A percentile compares a stretch with the other conserved stretches of the same genome.
phyloP scores from a whole-genome alignment of 2,113 vertebrate species.

The Xiphophorus couchianus region DNA sequence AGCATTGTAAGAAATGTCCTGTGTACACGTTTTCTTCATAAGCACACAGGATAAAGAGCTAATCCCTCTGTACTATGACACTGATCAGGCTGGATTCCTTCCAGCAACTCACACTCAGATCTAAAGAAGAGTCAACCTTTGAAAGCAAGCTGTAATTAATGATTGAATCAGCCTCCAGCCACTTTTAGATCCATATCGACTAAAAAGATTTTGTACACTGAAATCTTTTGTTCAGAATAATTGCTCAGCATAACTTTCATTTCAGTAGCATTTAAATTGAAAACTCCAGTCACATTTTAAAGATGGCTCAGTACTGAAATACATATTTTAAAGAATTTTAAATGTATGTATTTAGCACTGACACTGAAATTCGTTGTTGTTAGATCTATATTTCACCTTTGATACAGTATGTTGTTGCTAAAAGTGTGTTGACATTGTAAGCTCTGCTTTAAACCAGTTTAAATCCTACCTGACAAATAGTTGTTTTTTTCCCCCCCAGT shows the following conservation, averaged over 20 bases:
- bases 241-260: neutral
- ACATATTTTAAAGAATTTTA: too few relatives aligned
- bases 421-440: too few relatives aligned
- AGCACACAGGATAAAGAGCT: conserved; percentile 53
- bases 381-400: too few relatives aligned
- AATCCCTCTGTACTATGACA: conserved; percentile 63
- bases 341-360: too few relatives aligned
- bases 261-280: too few relatives aligned
- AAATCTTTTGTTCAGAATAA: neutral
- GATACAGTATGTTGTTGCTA: too few relatives aligned
- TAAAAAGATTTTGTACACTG: conserved; percentile 30
- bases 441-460: too few relatives aligned
- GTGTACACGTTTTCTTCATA: conserved; percentile 54
- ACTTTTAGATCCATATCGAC: conserved; percentile 14
- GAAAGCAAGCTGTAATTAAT: conserved; percentile 58
- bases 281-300: too few relatives aligned
- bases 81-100: conserved; percentile 55
- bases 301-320: too few relatives aligned
- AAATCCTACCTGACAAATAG: too few relatives aligned
- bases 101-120: conserved; percentile 58
- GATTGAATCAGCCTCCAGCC: conserved; percentile 14
- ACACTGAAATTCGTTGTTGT: too few relatives aligned
- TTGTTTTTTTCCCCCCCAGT: too few relatives aligned
- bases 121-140: conserved; percentile 31
- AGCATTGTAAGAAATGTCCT: conserved; percentile 50